Evolutionary conservation across 2,113 vertebrate genomes (phyloP).

Genomic region (Bos javanicus): DNA sequence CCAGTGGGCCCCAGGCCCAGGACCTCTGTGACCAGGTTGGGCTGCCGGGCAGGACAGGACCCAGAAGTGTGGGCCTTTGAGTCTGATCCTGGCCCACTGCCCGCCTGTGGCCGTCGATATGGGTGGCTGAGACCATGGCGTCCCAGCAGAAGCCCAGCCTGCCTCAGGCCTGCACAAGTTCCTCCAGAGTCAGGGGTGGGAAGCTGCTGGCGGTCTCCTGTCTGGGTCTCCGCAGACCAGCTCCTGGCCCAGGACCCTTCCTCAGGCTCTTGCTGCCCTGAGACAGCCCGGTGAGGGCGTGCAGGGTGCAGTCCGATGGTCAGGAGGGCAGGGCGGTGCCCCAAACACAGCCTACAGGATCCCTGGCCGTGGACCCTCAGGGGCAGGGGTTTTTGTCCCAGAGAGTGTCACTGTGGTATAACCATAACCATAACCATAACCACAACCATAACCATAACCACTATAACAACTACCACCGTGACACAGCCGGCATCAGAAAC

Average conservation of each 20-base stretch:
- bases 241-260: background rate
- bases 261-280: fast-evolving
- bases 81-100: background rate
- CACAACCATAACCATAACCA: no score
- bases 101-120: fast-evolving
- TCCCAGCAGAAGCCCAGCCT: fast-evolving
- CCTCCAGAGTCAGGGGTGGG: fast-evolving
- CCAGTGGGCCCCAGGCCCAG: fast-evolving
- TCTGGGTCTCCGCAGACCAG: fast-evolving
- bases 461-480: background rate
- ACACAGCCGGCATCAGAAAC: background rate
- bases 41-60: background rate
- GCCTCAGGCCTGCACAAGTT: background rate
- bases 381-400: background rate
- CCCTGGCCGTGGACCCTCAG: no score
- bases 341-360: no score
- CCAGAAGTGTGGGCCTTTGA: background rate
- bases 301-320: background rate
- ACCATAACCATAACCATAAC: no score
- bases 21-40: fast-evolving
- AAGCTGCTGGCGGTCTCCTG: fast-evolving
- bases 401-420: background rate
- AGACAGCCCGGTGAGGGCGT: fast-evolving
- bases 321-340: fast-evolving
- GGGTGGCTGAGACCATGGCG: background rate